phyloP scores from a whole-genome alignment of 2,113 vertebrate species.

The Ellobius talpinus region DNA sequence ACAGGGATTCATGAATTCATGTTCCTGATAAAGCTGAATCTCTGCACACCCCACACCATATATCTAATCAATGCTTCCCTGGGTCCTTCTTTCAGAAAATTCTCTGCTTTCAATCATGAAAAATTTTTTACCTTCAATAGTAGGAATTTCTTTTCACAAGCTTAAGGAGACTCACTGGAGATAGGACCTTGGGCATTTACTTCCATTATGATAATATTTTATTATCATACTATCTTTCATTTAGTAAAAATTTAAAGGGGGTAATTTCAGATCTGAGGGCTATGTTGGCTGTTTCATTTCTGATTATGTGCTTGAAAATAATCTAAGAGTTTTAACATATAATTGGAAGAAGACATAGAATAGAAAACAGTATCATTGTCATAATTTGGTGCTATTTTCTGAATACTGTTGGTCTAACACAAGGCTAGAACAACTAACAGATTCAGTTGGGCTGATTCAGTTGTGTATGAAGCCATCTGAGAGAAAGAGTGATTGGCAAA shows the following conservation, averaged over 20 bases:
- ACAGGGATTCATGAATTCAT: background rate
- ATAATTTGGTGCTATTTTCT: background rate
- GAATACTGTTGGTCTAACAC: background rate
- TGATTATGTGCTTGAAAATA: conserved; percentile 20
- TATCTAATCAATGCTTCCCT: background rate
- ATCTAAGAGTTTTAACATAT: background rate
- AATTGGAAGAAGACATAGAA: background rate
- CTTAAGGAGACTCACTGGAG: conserved; percentile 24
- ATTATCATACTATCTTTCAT: background rate
- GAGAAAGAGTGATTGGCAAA: background rate
- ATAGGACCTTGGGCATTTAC: background rate
- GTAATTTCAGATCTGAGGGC: background rate
- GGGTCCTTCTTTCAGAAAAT: background rate
- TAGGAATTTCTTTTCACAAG: conserved; percentile 32
- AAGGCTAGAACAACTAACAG: background rate
- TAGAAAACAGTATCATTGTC: background rate
- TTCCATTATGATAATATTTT: conserved; percentile 31
- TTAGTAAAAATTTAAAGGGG: background rate
- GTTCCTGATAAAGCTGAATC: background rate
- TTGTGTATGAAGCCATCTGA: background rate
- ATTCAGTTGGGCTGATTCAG: background rate
- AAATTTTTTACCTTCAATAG: background rate
- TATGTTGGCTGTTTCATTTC: background rate
- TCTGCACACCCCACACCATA: background rate
- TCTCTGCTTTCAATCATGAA: background rate